A percentile compares a stretch with the other conserved stretches of the same genome.
Evolutionary conservation across 1,140 invertebrate species (phyloP).

Genomic region (Drosophila tsacasi): DNA sequence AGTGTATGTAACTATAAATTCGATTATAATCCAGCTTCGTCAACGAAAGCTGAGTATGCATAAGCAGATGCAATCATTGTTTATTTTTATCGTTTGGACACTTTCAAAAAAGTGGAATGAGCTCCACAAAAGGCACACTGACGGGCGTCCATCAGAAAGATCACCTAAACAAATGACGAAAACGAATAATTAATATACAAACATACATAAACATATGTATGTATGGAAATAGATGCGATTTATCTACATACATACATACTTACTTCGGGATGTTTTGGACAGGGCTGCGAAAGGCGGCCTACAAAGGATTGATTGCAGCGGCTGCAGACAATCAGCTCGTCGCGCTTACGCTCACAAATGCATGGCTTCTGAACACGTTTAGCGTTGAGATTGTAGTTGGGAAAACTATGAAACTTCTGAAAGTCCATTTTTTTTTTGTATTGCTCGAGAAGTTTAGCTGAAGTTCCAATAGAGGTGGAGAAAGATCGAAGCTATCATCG

Average conservation of each 20-base stretch:
- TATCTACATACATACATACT: not conserved
- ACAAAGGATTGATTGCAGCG: constrained; percentile 48
- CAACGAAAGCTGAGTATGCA: constrained; percentile 11
- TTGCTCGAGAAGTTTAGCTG: not conserved
- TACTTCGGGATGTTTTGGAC: constrained; percentile 59
- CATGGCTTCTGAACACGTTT: constrained; percentile 12
- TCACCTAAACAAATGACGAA: constrained; percentile 17
- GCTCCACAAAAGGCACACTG: constrained; percentile 63
- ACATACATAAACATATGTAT: not conserved
- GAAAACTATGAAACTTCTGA: constrained; percentile 1
- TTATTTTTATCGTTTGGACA: constrained; percentile 6
- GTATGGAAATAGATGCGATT: not conserved
- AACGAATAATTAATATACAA: not conserved
- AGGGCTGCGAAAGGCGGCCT: constrained; percentile 49
- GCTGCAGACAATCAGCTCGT: constrained; percentile 36
- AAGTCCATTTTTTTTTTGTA: constrained; percentile 17
- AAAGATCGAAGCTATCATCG: too few relatives aligned
- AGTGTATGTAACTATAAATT: not conserved
- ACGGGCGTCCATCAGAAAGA: constrained; percentile 60
- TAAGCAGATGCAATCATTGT: not conserved
- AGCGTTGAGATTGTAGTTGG: not conserved
- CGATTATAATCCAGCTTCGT: constrained; percentile 6
- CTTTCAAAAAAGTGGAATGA: constrained; percentile 17
- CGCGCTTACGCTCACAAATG: constrained; percentile 54
- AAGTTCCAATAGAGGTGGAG: too few relatives aligned